Conservation (phyloP, 2,113 vertebrate species). For the Acanthochromis polyacanthus region DNA sequence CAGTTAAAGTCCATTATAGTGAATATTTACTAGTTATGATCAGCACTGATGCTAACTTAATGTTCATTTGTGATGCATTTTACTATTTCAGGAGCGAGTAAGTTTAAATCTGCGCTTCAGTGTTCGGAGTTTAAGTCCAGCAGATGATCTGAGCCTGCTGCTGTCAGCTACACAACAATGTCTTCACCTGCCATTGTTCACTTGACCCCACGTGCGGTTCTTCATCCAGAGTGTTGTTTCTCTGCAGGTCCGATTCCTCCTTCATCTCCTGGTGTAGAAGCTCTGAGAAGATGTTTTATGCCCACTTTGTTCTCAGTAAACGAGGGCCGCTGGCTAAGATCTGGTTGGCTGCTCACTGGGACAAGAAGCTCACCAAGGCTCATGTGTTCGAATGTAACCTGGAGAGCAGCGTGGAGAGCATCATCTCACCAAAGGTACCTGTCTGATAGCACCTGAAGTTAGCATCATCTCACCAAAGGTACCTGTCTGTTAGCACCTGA, state of each 20-base stretch:
- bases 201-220: neutral
- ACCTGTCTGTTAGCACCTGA: too few relatives aligned
- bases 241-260: constrained; percentile 40
- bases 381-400: constrained; percentile 99
- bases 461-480: too few relatives aligned
- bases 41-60: too few relatives aligned
- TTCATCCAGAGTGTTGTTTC: neutral
- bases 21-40: too few relatives aligned
- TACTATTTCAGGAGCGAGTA: too few relatives aligned
- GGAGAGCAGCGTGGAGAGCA: constrained; percentile 98
- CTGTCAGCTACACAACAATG: too few relatives aligned
- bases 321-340: constrained; percentile 98
- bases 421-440: constrained; percentile 95
- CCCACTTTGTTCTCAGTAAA: constrained; percentile 98
- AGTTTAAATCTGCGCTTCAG: too few relatives aligned
- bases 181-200: neutral
- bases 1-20: too few relatives aligned
- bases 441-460: neutral
- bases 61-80: too few relatives aligned
- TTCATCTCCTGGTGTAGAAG: constrained; percentile 70
- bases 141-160: neutral
- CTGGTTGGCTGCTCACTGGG: constrained; percentile 99
- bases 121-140: too few relatives aligned
- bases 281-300: constrained; percentile 93
- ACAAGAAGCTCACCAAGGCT: constrained; percentile 99